phyloP scores from a whole-genome alignment of 2,113 vertebrate species.

The Edolisoma coerulescens region DNA sequence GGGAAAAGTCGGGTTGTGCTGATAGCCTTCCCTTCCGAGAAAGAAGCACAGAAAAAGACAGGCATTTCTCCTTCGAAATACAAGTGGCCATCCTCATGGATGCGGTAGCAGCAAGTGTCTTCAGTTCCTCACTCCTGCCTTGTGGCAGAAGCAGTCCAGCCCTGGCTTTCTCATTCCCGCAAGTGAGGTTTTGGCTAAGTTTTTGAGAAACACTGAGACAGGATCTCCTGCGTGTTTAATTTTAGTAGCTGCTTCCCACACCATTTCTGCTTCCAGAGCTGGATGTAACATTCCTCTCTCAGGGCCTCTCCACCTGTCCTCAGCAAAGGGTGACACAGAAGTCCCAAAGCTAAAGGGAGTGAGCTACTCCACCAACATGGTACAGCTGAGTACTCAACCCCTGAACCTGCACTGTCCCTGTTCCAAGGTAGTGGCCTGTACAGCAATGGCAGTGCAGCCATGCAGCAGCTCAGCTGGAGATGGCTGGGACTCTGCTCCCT shows the following conservation, averaged over 20 bases:
- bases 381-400: background rate
- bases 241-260: background rate
- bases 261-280: background rate
- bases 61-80: background rate
- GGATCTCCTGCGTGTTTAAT: rapidly evolving
- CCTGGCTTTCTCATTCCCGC: background rate
- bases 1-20: background rate
- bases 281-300: background rate
- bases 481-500: background rate
- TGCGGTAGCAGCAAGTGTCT: background rate
- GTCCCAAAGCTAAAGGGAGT: background rate
- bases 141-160: background rate
- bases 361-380: rapidly evolving
- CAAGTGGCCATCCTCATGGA: background rate
- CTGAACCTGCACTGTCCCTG: background rate
- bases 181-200: rapidly evolving
- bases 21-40: background rate
- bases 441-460: rapidly evolving
- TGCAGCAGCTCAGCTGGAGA: background rate
- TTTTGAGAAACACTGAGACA: background rate
- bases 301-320: rapidly evolving
- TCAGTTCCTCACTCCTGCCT: background rate
- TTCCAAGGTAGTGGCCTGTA: background rate
- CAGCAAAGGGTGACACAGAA: background rate
- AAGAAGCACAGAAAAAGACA: background rate